phyloP scores from a whole-genome alignment of 2,797 vertebrate species.

The Sebastes trivittatus region DNA sequence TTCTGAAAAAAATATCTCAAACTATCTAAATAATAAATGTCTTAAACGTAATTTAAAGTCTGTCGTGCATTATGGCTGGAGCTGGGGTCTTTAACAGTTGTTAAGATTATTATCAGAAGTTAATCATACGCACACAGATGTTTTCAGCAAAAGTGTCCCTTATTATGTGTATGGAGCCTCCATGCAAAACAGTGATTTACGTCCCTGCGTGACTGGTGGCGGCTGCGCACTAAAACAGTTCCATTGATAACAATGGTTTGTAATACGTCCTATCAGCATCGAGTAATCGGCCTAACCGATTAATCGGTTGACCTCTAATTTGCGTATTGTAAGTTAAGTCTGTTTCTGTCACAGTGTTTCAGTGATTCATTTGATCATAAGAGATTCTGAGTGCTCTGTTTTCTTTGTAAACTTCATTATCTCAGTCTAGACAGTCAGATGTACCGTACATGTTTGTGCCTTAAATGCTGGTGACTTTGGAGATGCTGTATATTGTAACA shows the following conservation, averaged over 20 bases:
- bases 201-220: too few relatives aligned
- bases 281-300: too few relatives aligned
- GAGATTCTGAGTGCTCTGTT: not conserved
- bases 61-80: not conserved
- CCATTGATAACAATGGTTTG: too few relatives aligned
- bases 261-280: too few relatives aligned
- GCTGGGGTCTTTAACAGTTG: not conserved
- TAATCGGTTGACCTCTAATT: not conserved
- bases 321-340: not conserved
- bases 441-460: not conserved
- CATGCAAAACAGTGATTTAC: too few relatives aligned
- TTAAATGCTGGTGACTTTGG: not conserved
- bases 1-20: not conserved
- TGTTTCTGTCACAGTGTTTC: not conserved
- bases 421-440: not conserved
- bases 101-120: too few relatives aligned
- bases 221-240: too few relatives aligned
- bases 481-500: slow-evolving; percentile 4
- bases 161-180: too few relatives aligned
- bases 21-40: not conserved
- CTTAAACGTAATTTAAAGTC: fast-evolving
- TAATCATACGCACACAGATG: too few relatives aligned
- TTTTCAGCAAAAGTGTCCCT: too few relatives aligned
- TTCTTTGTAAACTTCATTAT: not conserved
- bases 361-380: not conserved